Evolutionary conservation across 2,888 invertebrate genomes (phyloP), one percentile per base, ranked within the genome.

Genomic region (Heliconius sara): DNA sequence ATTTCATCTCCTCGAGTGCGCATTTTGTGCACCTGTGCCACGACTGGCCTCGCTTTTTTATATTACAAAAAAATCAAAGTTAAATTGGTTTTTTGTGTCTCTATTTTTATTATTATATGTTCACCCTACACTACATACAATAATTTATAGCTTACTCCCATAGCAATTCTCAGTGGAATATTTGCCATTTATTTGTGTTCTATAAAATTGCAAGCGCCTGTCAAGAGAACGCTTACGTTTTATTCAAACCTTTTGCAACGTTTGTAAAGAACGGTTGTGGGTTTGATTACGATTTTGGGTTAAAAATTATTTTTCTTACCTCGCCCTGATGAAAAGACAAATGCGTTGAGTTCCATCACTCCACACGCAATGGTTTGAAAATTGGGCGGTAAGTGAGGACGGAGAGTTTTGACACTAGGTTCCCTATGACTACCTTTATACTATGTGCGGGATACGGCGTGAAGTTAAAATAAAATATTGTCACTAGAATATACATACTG

Each of bases 91-190:
- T 27, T 43, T 70, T 25, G 10, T 70, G 57, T 22, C 57, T 30
- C 3, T 6, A 6, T 13, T 30, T 30, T 30, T 30, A 16, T 16
- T 27, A 30, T 7, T 9, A 39, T 0, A 74, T 43, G 19, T 16
- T 43, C 60, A 57, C 39, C 74, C 60, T 78, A 78, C 66, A 43
- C 25, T 25, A 30, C n/a, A 4, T 39, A 68, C 68, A 78, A 43
- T 78, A 68, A 78, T 78, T 78, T 78, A 78, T 78, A 19, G 74
- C 73, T 73, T 27, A 74, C 39, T 78, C 78, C 71, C 30, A 52
- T 27, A 30, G 74, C 43, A 73, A 67, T 78, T 60, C 74, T 74
- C 57, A 57, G 67, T 74, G 39, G 78, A 52, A 60, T 67, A 57
- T 78, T 78, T 63, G 27, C 57, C 57, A 78, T 74, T 78, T 78